phyloP scores from a whole-genome alignment of 2,797 vertebrate species.

The Muscicapa comitata region DNA sequence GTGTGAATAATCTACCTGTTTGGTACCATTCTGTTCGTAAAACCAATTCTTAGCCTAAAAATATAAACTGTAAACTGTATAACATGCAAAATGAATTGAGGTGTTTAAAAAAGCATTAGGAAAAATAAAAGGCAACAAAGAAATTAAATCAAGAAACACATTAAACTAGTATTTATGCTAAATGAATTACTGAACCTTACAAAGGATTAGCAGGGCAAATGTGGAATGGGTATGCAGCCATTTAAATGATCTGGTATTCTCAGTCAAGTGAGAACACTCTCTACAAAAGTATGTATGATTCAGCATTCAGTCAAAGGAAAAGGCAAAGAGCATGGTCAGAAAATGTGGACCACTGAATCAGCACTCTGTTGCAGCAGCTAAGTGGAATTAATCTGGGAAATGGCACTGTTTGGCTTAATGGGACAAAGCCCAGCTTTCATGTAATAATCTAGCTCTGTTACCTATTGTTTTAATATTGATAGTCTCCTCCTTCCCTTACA shows the following conservation, averaged over 20 bases:
- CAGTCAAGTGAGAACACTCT: constrained; percentile 28
- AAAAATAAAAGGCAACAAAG: constrained; percentile 61
- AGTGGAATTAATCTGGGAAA: constrained; percentile 34
- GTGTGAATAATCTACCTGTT: constrained; percentile 77
- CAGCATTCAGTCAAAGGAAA: constrained; percentile 39
- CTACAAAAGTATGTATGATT: constrained; percentile 36
- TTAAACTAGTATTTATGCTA: constrained; percentile 52
- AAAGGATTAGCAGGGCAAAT: constrained; percentile 42
- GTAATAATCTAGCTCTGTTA: not conserved
- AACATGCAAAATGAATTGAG: constrained; percentile 75
- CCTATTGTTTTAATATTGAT: not conserved
- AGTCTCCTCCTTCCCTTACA: constrained; percentile 9
- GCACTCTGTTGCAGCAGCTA: constrained; percentile 31
- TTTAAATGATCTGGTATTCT: constrained; percentile 47
- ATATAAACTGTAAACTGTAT: constrained; percentile 75
- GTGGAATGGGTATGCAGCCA: constrained; percentile 46
- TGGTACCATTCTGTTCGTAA: constrained; percentile 74
- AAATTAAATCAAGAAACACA: constrained; percentile 55
- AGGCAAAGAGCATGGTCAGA: constrained; percentile 58
- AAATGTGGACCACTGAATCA: constrained; percentile 46
- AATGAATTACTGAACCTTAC: constrained; percentile 56
- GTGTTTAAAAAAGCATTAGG: constrained; percentile 63
- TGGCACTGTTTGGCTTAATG: constrained; percentile 33
- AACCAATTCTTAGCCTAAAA: constrained; percentile 75
- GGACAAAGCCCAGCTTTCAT: not conserved